Conservation (phyloP, 1,140 invertebrate species). For the Atta texana region DNA sequence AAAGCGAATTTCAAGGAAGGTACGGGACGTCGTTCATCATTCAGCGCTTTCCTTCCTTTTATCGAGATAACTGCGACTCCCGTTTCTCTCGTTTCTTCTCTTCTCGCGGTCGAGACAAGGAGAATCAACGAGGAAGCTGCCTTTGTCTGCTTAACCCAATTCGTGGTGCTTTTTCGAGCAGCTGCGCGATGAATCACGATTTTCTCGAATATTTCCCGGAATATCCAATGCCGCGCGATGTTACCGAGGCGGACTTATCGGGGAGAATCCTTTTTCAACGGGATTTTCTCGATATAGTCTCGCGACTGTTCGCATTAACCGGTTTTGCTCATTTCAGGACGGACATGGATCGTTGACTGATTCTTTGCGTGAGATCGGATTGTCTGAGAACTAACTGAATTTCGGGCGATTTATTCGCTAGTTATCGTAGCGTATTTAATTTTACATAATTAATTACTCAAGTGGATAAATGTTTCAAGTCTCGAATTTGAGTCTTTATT, state of each 20-base stretch:
- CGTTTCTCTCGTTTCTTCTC: not conserved
- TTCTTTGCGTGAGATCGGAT: not conserved
- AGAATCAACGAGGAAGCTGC: conserved; percentile 50
- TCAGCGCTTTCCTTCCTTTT: conserved; percentile 61
- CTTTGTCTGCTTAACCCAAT: conserved; percentile 55
- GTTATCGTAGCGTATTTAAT: conserved; percentile 35
- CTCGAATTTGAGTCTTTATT: conserved; percentile 42
- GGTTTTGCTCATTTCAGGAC: not conserved
- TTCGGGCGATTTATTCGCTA: not conserved
- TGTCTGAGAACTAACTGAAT: not conserved
- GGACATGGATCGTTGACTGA: not conserved
- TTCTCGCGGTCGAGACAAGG: conserved; percentile 20
- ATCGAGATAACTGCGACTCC: conserved; percentile 54
- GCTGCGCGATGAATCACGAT: conserved; percentile 62
- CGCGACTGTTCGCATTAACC: not conserved
- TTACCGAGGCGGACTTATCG: conserved; percentile 29
- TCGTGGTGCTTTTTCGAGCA: conserved; percentile 52
- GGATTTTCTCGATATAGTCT: conserved; percentile 23
- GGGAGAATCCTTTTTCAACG: conserved; percentile 10
- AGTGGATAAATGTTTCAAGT: not conserved
- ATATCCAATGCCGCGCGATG: conserved; percentile 36
- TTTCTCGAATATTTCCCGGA: conserved; percentile 54
- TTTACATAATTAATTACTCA: conserved; percentile 48
- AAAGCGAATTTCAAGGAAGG: conserved; percentile 62
- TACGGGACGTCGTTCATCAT: conserved; percentile 59